phyloP scores from a whole-genome alignment of 2,888 invertebrate genomes.

The Melinaea marsaeus region DNA sequence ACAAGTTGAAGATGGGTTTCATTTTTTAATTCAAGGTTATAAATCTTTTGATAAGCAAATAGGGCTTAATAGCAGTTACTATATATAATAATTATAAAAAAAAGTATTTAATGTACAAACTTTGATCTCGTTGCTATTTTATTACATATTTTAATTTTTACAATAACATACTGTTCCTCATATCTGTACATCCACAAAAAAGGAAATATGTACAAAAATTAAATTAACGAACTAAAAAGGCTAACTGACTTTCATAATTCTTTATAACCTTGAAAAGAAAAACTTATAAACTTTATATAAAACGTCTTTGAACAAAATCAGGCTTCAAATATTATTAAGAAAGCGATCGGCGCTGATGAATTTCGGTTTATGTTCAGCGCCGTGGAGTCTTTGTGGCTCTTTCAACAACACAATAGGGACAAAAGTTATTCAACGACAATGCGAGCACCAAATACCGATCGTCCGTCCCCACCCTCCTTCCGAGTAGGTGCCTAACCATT shows the following conservation, averaged over 20 bases:
- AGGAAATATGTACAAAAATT: no score
- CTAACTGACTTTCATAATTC: conserved; percentile 10
- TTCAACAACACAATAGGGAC: conserved; percentile 77
- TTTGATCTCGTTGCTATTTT: no score
- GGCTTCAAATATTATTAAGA: conserved; percentile 64
- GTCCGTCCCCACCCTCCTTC: conserved; percentile 56
- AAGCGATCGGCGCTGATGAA: conserved; percentile 75
- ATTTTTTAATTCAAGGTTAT: no score
- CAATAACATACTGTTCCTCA: no score
- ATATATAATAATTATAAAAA: no score
- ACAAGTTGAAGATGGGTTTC: no score
- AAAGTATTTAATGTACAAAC: no score
- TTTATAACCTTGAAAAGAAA: conserved; percentile 18
- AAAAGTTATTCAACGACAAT: conserved; percentile 79
- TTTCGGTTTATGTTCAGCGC: conserved; percentile 75
- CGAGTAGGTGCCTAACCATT: conserved; percentile 64
- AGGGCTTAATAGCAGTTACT: no score
- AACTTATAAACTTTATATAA: conserved; percentile 27
- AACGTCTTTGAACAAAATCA: conserved; percentile 27
- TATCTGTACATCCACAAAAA: no score
- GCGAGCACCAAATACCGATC: conserved; percentile 79
- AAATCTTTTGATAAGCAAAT: no score
- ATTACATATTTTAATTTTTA: no score
- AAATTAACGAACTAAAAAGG: not conserved
- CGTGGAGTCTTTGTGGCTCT: conserved; percentile 75